phyloP scores from a whole-genome alignment of 2,888 invertebrate species.

The Globia sparganii region DNA sequence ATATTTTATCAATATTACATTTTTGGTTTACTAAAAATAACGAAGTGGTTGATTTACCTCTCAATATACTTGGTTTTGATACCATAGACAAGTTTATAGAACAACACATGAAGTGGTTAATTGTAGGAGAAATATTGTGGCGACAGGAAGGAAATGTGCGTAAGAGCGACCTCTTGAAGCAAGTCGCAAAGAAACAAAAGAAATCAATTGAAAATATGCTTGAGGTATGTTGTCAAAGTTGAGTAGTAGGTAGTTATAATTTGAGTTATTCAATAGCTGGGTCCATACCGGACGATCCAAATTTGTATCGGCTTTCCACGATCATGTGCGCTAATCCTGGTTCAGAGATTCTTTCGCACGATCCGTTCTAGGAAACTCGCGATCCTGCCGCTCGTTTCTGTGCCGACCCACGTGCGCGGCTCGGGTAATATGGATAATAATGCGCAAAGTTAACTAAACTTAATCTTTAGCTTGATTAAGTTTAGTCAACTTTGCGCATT shows the following conservation, averaged over 20 bases:
- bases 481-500: background rate
- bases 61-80: constrained; percentile 81
- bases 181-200: constrained; percentile 60
- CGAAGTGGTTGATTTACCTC: constrained; percentile 83
- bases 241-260: background rate
- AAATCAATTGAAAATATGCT: constrained; percentile 61
- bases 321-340: background rate
- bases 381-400: background rate
- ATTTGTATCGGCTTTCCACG: background rate
- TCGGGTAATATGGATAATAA: too few relatives aligned
- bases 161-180: constrained; percentile 75
- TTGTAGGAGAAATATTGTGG: constrained; percentile 86
- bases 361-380: background rate
- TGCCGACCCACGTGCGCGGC: background rate
- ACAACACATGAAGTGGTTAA: constrained; percentile 84
- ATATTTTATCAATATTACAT: constrained; percentile 87
- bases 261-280: background rate
- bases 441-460: too few relatives aligned
- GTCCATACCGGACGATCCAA: background rate
- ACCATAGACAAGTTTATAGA: constrained; percentile 81
- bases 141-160: constrained; percentile 76
- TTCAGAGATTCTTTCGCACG: background rate
- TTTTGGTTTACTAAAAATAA: constrained; percentile 86
- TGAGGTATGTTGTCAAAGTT: constrained; percentile 71
- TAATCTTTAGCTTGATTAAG: background rate